These are phyloP conservation scores for Puntigrus tetrazona DNA, from an alignment of 2,113 vertebrate species.

Conservation along the genomic window DNA sequence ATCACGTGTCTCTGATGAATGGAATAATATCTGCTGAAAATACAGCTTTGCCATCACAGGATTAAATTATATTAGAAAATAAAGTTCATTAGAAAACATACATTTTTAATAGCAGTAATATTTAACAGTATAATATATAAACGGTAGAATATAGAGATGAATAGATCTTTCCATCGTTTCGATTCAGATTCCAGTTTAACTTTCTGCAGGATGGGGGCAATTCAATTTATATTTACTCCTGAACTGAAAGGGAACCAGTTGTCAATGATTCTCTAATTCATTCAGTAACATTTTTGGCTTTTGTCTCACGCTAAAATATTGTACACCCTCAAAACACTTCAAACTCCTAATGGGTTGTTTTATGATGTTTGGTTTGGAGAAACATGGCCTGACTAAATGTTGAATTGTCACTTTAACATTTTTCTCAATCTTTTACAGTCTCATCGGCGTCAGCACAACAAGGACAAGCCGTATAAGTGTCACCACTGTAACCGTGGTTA, in stretches of 20 bases:
- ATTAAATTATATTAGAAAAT: background rate
- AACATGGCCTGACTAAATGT: background rate
- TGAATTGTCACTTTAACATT: background rate
- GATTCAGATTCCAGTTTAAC: too few species aligned
- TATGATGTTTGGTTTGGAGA: background rate
- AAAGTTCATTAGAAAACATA: background rate
- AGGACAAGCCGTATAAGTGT: constrained; percentile 99
- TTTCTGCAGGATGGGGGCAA: too few species aligned
- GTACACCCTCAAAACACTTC: background rate
- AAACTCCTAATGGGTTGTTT: background rate
- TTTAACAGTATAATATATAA: background rate
- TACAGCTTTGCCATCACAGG: background rate
- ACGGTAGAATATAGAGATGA: too few species aligned
- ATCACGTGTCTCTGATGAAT: background rate
- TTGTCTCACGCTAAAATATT: background rate
- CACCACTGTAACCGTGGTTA: constrained; percentile 97
- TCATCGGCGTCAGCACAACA: constrained; percentile 98
- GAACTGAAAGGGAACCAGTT: too few species aligned
- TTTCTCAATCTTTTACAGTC: constrained; percentile 74
- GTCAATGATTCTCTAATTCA: too few species aligned
- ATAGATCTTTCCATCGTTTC: background rate
- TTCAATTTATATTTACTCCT: too few species aligned
- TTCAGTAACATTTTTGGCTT: too few species aligned
- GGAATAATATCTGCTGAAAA: background rate
- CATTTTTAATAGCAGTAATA: background rate